A percentile compares a stretch with the other conserved stretches of the same genome.
Conservation (phyloP, 1,140 invertebrate species). For the Agrilus planipennis region DNA sequence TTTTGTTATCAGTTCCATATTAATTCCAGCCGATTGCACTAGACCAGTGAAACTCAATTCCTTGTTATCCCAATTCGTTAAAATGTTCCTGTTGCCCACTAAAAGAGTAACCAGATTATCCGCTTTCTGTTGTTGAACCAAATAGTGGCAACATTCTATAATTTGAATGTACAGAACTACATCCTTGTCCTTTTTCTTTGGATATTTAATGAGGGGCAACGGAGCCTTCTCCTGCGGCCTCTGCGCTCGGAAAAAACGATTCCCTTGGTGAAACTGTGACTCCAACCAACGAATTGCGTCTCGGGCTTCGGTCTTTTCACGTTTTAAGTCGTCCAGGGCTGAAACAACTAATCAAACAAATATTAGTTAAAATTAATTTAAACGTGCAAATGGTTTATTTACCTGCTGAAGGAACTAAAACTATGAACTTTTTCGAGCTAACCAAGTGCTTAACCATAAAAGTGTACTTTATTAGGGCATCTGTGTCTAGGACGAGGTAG, state of each 20-base stretch:
- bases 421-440: slow-evolving; percentile 60
- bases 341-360: slow-evolving; percentile 68
- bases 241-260: slow-evolving; percentile 69
- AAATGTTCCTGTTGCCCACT: slow-evolving; percentile 37
- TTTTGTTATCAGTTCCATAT: slow-evolving; percentile 49
- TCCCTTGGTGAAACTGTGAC: slow-evolving; percentile 69
- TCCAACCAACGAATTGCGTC: slow-evolving; percentile 89
- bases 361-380: slow-evolving; percentile 10
- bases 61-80: slow-evolving; percentile 24
- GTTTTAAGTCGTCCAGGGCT: slow-evolving; percentile 74
- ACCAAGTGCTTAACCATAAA: slow-evolving; percentile 67
- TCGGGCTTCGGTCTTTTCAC: slow-evolving; percentile 59
- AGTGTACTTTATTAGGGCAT: slow-evolving; percentile 57
- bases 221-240: slow-evolving; percentile 62
- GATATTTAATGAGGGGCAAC: slow-evolving; percentile 57
- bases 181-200: slow-evolving; percentile 56
- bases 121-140: slow-evolving; percentile 47
- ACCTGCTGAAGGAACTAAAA: slow-evolving; percentile 71
- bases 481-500: slow-evolving; percentile 62
- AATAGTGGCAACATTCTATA: slow-evolving; percentile 56
- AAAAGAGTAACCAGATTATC: slow-evolving; percentile 46
- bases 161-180: slow-evolving; percentile 55
- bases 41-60: slow-evolving; percentile 35
- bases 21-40: slow-evolving; percentile 49
- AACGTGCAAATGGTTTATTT: slow-evolving; percentile 5